Base-by-base conservation (phyloP, 2,888 invertebrate genomes). In the Pelosia muscerda region DNA sequence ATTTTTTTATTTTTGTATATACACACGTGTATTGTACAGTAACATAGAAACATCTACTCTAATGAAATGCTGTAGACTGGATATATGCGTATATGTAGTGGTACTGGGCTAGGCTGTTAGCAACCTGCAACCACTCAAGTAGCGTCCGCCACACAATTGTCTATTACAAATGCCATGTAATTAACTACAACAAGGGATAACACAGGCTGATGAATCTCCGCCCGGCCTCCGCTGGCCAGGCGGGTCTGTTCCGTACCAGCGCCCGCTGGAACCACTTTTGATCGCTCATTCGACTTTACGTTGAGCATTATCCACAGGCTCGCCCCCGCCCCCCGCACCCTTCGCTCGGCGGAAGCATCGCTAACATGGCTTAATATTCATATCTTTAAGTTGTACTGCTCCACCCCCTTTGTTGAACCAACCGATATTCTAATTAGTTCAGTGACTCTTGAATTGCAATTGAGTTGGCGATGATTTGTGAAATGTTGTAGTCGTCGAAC, bases 241-340 rank as follows among this genome's bases (percentile, higher is more conserved):
- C 9, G 9, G 9, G 2, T 38, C 19, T 59, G 38, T 38, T 38
- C 38, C 23, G 38, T 19, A 38, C 23, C 22, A 59, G 23, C 59
- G 59, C 59, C 25, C 23, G 38, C 38, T 34, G 15, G 22, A 23
- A 59, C 58, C 58, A 34, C 58, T 38, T 59, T 59, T 62, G 76
- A 78, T 79, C 77, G 74, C 71, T 82, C 73, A 84, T 83, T 78
- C 70, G 68, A 81, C 82, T 82, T 69, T 68, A 66, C 74, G 64
- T 72, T 68, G 70, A 66, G 59, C 68, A 69, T 73, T 71, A 62
- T 61, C 65, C 60, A 31, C 65, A 4, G 19, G n/a, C 31, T 3
- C 23, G 19, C 22, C 57, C 60, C 58, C 71, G 59, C 56, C 25
- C 60, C 61, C 55, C 23, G 34, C 26, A 2, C 42, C 19, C 65